These are phyloP conservation scores for Theristicus caerulescens DNA, from an alignment of 2,113 vertebrate genomes.

Conservation along the genomic window DNA sequence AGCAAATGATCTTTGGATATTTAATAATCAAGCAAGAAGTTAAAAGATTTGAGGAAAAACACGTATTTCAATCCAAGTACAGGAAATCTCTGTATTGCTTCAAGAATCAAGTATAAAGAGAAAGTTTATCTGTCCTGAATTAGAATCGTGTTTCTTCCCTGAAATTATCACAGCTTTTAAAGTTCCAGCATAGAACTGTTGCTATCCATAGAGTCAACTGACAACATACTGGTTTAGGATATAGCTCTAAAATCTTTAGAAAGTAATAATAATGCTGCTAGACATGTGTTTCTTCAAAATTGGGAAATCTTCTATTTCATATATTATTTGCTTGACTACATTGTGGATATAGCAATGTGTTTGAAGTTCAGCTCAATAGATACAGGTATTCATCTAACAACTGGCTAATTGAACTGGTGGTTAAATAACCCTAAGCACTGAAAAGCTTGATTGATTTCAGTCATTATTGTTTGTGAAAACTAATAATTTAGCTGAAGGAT, in stretches of 20 bases:
- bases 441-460: slow-evolving; percentile 65
- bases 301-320: background rate
- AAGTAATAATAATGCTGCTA: background rate
- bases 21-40: background rate
- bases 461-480: slow-evolving; percentile 47
- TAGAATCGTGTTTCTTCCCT: background rate
- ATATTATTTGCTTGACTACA: background rate
- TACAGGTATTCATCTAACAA: slow-evolving; percentile 25
- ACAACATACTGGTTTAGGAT: background rate
- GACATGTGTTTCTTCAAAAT: background rate
- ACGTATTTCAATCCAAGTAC: background rate
- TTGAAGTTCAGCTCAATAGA: slow-evolving; percentile 7
- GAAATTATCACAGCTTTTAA: background rate
- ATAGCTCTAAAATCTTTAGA: background rate
- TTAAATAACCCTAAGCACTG: slow-evolving; percentile 44
- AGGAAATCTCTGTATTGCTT: background rate
- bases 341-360: background rate
- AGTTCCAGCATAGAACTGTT: background rate
- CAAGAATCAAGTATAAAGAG: background rate
- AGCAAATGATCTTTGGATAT: background rate
- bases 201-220: background rate
- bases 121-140: background rate
- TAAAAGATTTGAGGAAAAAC: background rate
- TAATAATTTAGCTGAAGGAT: slow-evolving; percentile 58
- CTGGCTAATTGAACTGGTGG: slow-evolving; percentile 25